These are phyloP conservation scores for Lutjanus erythropterus DNA, from an alignment of 2,113 vertebrate species.

Conservation along the genomic window DNA sequence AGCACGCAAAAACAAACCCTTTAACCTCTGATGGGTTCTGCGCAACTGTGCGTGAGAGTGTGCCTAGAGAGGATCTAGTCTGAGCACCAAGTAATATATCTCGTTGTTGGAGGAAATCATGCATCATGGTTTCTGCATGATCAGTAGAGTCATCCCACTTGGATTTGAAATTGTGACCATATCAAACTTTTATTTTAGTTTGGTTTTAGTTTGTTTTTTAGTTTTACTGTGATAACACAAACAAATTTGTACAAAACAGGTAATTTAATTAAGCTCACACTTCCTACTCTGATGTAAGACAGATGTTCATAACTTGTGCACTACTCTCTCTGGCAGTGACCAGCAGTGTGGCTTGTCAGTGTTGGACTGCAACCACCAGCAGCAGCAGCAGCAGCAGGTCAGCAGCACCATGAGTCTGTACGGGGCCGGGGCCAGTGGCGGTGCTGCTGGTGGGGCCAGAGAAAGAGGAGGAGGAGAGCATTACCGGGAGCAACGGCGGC, in stretches of 20 bases:
- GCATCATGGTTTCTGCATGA: slow-evolving; percentile 15
- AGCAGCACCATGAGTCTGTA: slow-evolving; percentile 90
- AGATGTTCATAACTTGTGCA: slow-evolving; percentile 5
- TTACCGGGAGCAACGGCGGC: slow-evolving; percentile 88
- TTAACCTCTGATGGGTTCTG: slow-evolving; percentile 19
- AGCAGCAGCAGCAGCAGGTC: slow-evolving; percentile 59
- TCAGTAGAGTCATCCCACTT: not conserved
- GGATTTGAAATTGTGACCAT: not conserved
- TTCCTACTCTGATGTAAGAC: not conserved
- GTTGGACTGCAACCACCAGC: slow-evolving; percentile 80
- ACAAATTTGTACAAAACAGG: too few species aligned
- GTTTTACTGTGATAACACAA: not conserved
- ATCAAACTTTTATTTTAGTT: not conserved
- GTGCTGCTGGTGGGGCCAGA: not conserved
- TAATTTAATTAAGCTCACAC: too few species aligned
- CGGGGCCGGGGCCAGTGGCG: slow-evolving; percentile 67
- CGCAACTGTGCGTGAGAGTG: not conserved
- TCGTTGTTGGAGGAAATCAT: slow-evolving; percentile 19
- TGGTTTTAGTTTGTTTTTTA: not conserved
- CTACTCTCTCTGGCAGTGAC: slow-evolving; percentile 77
- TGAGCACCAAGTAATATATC: not conserved
- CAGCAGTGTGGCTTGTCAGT: slow-evolving; percentile 85
- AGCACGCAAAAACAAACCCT: slow-evolving; percentile 22
- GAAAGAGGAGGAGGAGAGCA: slow-evolving; percentile 84
- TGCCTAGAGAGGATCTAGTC: slow-evolving; percentile 5